phyloP scores from a whole-genome alignment of 1,140 invertebrate species.

The Mactra quadrangularis region DNA sequence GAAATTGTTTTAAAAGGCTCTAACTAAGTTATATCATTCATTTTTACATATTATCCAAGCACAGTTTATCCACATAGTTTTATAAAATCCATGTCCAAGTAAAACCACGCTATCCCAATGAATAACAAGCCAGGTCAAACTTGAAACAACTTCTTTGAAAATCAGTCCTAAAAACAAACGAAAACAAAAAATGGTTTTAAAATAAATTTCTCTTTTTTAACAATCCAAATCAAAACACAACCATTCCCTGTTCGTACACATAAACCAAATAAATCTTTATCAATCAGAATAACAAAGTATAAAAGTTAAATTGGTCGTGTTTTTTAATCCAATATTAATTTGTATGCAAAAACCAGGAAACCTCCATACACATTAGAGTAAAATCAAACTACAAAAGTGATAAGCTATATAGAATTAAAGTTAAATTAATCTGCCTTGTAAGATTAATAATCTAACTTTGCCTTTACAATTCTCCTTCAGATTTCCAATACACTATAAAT shows the following conservation, averaged over 20 bases:
- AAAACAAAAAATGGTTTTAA: background rate
- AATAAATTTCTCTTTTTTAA: too few species aligned
- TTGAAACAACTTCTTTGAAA: background rate
- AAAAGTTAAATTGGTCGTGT: background rate
- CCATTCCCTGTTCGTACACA: background rate
- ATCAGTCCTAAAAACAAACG: background rate
- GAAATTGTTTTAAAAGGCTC: background rate
- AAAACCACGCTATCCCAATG: background rate
- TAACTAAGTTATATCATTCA: background rate
- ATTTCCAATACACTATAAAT: too few species aligned
- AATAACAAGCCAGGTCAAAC: background rate
- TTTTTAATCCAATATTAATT: slow-evolving; percentile 29
- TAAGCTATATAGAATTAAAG: slow-evolving; percentile 13
- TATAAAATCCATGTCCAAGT: background rate
- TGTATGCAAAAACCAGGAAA: slow-evolving; percentile 10
- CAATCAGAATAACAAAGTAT: background rate
- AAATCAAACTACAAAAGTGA: slow-evolving; percentile 11
- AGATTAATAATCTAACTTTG: too few species aligned
- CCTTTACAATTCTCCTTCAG: too few species aligned
- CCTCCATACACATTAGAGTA: background rate
- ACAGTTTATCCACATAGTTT: background rate
- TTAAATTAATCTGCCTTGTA: slow-evolving; percentile 39
- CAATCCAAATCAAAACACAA: background rate
- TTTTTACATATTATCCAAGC: background rate
- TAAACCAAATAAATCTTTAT: background rate